phyloP scores from a whole-genome alignment of 2,797 vertebrate genomes.

The Ambastaia sidthimunki region DNA sequence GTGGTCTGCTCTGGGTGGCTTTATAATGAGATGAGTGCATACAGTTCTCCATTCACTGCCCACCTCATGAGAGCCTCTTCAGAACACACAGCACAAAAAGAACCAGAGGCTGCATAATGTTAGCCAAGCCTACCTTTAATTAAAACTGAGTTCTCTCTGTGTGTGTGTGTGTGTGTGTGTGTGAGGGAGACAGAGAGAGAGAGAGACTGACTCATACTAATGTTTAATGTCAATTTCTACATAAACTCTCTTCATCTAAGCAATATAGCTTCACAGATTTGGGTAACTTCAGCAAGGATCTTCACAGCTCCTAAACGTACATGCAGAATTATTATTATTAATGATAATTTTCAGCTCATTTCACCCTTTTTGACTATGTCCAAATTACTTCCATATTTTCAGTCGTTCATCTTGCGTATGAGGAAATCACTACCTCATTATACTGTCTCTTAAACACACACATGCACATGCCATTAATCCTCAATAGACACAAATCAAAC shows the following conservation, averaged over 20 bases:
- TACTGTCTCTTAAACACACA: neutral
- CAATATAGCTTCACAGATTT: neutral
- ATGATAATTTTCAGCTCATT: neutral
- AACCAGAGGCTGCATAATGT: conserved; percentile 56
- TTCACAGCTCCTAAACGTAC: neutral
- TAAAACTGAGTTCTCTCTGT: conserved; percentile 49
- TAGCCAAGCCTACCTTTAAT: conserved; percentile 54
- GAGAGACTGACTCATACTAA: conserved; percentile 26
- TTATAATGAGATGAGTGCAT: conserved; percentile 63
- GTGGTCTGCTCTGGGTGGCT: conserved; percentile 31
- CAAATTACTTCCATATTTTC: neutral
- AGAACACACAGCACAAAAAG: conserved; percentile 46
- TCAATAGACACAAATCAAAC: neutral
- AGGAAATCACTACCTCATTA: neutral
- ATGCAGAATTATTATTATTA: neutral
- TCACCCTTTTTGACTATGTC: neutral
- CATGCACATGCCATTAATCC: neutral
- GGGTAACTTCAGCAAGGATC: neutral
- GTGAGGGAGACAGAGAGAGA: conserved; percentile 25
- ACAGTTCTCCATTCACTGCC: conserved; percentile 51
- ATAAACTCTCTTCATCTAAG: neutral
- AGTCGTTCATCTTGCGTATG: neutral
- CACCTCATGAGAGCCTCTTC: conserved; percentile 55
- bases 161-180: neutral
- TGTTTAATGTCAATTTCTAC: neutral